These are phyloP conservation scores for Cettia cetti DNA, from an alignment of 2,113 vertebrate species.

Conservation along the genomic window DNA sequence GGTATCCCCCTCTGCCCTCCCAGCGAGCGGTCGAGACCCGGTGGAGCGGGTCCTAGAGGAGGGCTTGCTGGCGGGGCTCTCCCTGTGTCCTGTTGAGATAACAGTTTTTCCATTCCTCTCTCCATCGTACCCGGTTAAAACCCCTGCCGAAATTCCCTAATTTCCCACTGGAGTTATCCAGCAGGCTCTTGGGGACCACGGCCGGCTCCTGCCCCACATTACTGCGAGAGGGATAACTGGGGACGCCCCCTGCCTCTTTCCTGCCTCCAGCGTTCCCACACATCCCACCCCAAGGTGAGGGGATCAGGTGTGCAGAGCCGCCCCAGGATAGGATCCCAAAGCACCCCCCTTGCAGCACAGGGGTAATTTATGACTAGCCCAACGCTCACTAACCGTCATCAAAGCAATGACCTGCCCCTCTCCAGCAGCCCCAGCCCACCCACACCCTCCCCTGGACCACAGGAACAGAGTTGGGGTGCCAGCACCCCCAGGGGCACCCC, in stretches of 20 bases:
- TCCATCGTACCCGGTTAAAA: fast-evolving
- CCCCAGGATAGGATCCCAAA: background rate
- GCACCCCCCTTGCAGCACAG: background rate
- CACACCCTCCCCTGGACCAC: fast-evolving
- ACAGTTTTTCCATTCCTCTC: background rate
- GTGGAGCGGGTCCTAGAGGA: background rate
- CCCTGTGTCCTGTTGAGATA: too few relatives aligned
- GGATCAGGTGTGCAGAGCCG: fast-evolving
- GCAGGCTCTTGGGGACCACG: background rate
- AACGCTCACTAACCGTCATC: fast-evolving
- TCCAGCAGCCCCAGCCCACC: background rate
- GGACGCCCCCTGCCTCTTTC: fast-evolving
- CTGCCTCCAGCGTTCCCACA: too few relatives aligned
- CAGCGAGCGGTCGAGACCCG: background rate
- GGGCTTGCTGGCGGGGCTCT: background rate
- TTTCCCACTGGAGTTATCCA: background rate
- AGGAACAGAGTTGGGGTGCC: background rate
- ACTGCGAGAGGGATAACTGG: fast-evolving
- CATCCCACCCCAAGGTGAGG: background rate
- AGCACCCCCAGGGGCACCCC: fast-evolving
- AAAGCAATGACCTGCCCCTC: background rate
- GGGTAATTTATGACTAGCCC: background rate
- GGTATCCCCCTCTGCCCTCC: too few relatives aligned
- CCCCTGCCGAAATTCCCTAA: background rate
- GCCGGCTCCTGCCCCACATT: background rate